These are phyloP conservation scores for Ptilorrhoa leucosticta DNA, from an alignment of 2,113 vertebrate species.

Conservation along the genomic window DNA sequence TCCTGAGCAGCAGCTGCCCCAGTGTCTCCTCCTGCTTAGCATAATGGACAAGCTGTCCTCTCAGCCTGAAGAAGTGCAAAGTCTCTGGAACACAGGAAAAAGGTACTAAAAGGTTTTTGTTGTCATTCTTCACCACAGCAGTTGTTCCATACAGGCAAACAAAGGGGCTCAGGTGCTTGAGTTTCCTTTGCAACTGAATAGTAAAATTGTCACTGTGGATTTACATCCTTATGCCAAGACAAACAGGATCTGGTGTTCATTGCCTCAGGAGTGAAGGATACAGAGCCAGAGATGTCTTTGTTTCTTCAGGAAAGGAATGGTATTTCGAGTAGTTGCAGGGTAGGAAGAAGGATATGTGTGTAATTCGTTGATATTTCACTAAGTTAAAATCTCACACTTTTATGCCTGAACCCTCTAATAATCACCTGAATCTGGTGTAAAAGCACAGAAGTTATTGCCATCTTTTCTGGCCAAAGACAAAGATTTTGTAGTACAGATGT, in stretches of 20 bases:
- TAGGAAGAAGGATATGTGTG: neutral
- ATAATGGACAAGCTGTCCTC: slow-evolving; percentile 79
- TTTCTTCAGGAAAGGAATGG: neutral
- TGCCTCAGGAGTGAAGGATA: neutral
- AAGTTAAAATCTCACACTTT: neutral
- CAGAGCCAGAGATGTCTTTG: neutral
- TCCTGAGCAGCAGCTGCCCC: slow-evolving; percentile 80
- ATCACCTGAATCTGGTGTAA: neutral
- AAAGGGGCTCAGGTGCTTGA: neutral
- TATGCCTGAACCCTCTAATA: neutral
- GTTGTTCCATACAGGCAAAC: neutral
- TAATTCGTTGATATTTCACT: neutral
- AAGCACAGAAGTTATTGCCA: neutral
- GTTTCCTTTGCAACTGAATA: neutral
- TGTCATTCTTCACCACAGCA: slow-evolving; percentile 42
- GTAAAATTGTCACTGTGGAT: neutral
- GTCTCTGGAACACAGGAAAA: slow-evolving; percentile 80
- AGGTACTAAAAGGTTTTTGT: slow-evolving; percentile 62
- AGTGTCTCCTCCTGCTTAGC: slow-evolving; percentile 82
- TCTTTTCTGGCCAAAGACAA: neutral
- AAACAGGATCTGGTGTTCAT: neutral
- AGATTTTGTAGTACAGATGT: neutral
- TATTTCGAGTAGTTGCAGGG: neutral
- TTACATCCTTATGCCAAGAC: neutral
- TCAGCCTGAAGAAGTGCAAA: slow-evolving; percentile 79